Evolutionary conservation across 2,113 vertebrate species (phyloP), one percentile per base, ranked within the genome.

Genomic region (Jacana jacana): DNA sequence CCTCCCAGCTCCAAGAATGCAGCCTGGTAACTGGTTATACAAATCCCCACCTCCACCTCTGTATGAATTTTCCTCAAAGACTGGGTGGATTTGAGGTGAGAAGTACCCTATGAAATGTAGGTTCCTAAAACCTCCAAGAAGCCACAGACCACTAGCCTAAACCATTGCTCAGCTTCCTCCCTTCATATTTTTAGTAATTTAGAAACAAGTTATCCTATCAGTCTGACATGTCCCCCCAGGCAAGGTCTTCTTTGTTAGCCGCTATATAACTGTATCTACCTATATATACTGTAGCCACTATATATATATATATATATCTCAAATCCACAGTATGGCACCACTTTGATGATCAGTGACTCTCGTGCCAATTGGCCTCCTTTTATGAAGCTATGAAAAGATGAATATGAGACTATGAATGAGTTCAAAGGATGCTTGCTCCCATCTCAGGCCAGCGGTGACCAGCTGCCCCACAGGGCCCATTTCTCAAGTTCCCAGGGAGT

Each of bases 381-480:
- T n/a, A 35, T 66, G 30, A 77, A 81, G 48, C 22, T 17, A 42
- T 1, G 1, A 42, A 85, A 85, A 6, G 5, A 57, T 46, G 68
- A 52, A 88, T 25, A 52, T 9, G 33, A 57, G 33, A 17, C 46
- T 22, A 6, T n/a, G 15, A 40, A 35, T 40, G 11, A 68, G 11
- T 42, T 72, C 42, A 63, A 48, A 57, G 27, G 23, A 52, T 27
- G 16, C 19, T 48, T 54, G 13, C 20, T 76, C 28, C n/a, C 4
- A 2, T 9, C 55, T 60, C 40, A 71, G 25, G 65, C n/a, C 46
- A 54, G 19, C 2, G 1, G 39, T 39, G 44, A 79, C 24, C 35
- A 1, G 0, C 23, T 54, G 17, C 24, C 61, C 27, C 1, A 1
- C 1, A 1, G n/a, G 27, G 20, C 16, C 19, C 30, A 8, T 69